Percentiles rank a stretch among this genome's conserved stretches.
These are phyloP conservation scores for Cephalopholis sonnerati DNA, from an alignment of 2,113 vertebrate genomes.

Conservation along the genomic window DNA sequence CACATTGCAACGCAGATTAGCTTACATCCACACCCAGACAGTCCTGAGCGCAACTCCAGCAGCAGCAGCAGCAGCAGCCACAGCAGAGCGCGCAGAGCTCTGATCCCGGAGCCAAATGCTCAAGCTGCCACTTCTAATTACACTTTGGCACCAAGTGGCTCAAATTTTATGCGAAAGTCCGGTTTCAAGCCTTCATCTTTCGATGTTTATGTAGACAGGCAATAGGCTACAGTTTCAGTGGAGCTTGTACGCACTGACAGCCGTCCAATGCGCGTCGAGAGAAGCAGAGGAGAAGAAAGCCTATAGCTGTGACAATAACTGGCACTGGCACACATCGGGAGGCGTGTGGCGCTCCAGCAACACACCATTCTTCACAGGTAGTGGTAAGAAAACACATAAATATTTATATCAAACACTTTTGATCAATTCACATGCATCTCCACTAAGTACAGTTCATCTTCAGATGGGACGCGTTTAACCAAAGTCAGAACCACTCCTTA, in stretches of 20 bases:
- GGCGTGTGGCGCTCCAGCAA: slow-evolving; percentile 28
- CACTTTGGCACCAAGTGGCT: slow-evolving; percentile 49
- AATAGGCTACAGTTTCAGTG: slow-evolving; percentile 49
- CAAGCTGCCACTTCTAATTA: slow-evolving; percentile 25
- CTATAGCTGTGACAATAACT: slow-evolving; percentile 36
- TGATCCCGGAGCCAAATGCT: slow-evolving; percentile 4
- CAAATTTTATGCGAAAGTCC: slow-evolving; percentile 41
- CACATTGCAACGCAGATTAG: slow-evolving; percentile 21
- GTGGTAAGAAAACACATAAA: not conserved
- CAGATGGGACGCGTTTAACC: too few species aligned
- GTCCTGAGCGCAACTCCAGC: slow-evolving; percentile 68
- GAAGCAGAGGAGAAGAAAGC: slow-evolving; percentile 26
- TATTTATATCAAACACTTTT: not conserved
- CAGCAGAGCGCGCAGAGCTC: slow-evolving; percentile 37
- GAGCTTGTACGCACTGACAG: slow-evolving; percentile 46
- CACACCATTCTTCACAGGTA: not conserved
- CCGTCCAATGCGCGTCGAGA: slow-evolving; percentile 69
- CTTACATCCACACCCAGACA: slow-evolving; percentile 42
- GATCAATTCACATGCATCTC: not conserved
- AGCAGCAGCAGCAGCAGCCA: slow-evolving; percentile 22
- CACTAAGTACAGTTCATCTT: not conserved
- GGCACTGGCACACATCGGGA: slow-evolving; percentile 24
- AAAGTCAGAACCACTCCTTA: not conserved
- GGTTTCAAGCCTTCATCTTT: slow-evolving; percentile 37
- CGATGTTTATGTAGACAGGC: slow-evolving; percentile 28